These are phyloP conservation scores for Luehdorfia chinensis DNA, from an alignment of 1,140 invertebrate genomes.

Conservation along the genomic window DNA sequence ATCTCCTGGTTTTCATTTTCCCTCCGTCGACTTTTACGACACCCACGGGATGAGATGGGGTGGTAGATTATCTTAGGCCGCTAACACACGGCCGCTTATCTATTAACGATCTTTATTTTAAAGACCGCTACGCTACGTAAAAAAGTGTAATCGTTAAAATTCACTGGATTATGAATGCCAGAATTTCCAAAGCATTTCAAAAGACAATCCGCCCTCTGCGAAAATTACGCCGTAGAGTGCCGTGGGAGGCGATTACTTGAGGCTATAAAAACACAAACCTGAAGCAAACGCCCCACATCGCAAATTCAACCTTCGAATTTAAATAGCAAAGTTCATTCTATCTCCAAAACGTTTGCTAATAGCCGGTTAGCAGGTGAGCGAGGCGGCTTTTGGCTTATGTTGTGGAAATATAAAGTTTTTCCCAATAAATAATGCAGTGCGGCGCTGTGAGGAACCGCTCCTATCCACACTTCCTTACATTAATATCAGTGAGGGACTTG, in stretches of 20 bases:
- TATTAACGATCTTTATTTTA: no score
- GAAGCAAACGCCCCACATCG: neutral
- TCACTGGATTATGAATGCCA: neutral
- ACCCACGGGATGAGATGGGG: no score
- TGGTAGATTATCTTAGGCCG: no score
- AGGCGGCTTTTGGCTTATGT: slow-evolving; percentile 41
- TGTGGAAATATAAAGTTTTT: slow-evolving; percentile 52
- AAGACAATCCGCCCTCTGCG: neutral
- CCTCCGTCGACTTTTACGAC: no score
- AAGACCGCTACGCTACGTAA: no score
- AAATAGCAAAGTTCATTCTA: slow-evolving; percentile 27
- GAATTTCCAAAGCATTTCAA: slow-evolving; percentile 1
- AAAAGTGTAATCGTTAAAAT: neutral
- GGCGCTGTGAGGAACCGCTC: slow-evolving; percentile 26
- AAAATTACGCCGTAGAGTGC: slow-evolving; percentile 3
- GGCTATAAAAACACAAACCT: slow-evolving; percentile 5
- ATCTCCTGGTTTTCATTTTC: no score
- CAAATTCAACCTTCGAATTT: slow-evolving; percentile 1
- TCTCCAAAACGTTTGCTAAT: slow-evolving; percentile 25
- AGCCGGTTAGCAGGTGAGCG: slow-evolving; percentile 40
- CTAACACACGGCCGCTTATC: no score
- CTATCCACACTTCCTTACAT: slow-evolving; percentile 29
- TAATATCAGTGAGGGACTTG: slow-evolving; percentile 14
- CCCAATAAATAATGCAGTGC: slow-evolving; percentile 62
- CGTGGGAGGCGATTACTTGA: slow-evolving; percentile 5